Evolutionary conservation across 1,140 invertebrate species (phyloP), one percentile per base, ranked within the genome.

Genomic region (Macrostomum lignano): DNA sequence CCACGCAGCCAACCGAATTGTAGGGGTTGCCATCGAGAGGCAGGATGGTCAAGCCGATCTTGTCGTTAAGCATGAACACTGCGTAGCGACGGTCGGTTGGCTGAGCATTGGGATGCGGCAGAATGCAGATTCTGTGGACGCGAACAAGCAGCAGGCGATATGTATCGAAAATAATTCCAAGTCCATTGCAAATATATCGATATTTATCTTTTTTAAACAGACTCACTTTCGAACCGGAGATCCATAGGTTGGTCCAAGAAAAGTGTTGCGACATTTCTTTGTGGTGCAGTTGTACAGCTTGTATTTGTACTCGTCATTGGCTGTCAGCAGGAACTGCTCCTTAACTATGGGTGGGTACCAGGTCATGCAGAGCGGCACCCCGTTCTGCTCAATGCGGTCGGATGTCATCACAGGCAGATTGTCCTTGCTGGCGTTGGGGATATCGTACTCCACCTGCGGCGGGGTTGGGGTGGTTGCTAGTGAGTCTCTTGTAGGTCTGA

Each of bases 11-110:
- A 33, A 67, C 60, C 38, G 65, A 63, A 44, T 67, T 70, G 48
- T 65, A 71, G 14, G 70, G 71, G 51, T 73, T 73, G 3, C 71
- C 72, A 50, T 70, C 67, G 0, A 69, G 44, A 3, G 70, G 68
- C 40, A 70, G 46, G 36, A 66, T 64, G 44, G 68, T 65, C 17
- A 73, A 46, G 2, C 70, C 71, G 25, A 73, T 64, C 39, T 69
- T 61, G 41, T 66, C 65, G 17, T 63, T 55, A 4, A 65, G 70
- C 0, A 62, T 54, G 43, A 69, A 73, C 17, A 68, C 43, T 36
- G 71, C 44, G 42, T 69, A 70, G 13, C 42, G 36, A 10, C 48
- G 46, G 20, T 45, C 42, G 21, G n/a, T n/a, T n/a, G n/a, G n/a
- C n/a, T n/a, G n/a, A n/a, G n/a, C n/a, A n/a, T n/a, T n/a, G n/a